phyloP scores from a whole-genome alignment of 2,113 vertebrate genomes.

The Gadus macrocephalus region DNA sequence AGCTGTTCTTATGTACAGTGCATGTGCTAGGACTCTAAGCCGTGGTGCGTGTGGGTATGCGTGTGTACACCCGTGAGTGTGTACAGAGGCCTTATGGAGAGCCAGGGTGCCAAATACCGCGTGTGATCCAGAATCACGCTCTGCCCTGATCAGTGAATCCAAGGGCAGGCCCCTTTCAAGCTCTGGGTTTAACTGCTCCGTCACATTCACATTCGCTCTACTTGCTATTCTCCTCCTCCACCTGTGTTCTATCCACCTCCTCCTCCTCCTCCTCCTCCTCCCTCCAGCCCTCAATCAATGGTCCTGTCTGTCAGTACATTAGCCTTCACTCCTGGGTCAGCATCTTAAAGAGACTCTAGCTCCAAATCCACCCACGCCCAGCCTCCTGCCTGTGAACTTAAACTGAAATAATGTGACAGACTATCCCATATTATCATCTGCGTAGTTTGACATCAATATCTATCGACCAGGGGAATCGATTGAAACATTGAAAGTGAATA shows the following conservation, averaged over 20 bases:
- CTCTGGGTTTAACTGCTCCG: slow-evolving; percentile 42
- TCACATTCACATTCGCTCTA: slow-evolving; percentile 39
- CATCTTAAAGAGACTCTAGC: slow-evolving; percentile 51
- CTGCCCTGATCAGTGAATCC: slow-evolving; percentile 48
- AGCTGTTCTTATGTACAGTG: no score
- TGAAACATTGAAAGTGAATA: no score
- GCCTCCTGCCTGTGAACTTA: no score
- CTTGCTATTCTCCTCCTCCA: slow-evolving; percentile 20
- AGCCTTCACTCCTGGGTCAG: slow-evolving; percentile 47
- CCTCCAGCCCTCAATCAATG: slow-evolving; percentile 55
- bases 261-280: slow-evolving; percentile 39
- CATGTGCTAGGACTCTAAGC: no score
- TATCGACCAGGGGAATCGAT: no score
- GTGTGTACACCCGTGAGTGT: neutral
- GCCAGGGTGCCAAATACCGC: slow-evolving; percentile 17
- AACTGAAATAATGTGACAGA: no score
- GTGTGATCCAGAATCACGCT: slow-evolving; percentile 52
- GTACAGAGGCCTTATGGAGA: slow-evolving; percentile 11
- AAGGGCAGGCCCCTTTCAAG: slow-evolving; percentile 25
- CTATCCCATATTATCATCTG: no score
- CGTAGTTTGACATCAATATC: no score
- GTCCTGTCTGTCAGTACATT: slow-evolving; percentile 60
- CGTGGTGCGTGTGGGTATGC: neutral
- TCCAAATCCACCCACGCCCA: slow-evolving; percentile 24
- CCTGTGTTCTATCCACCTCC: slow-evolving; percentile 25